Evolutionary conservation across 1,140 invertebrate genomes (phyloP), one percentile per base, ranked within the genome.

Genomic region (Amphibalanus amphitrite): DNA sequence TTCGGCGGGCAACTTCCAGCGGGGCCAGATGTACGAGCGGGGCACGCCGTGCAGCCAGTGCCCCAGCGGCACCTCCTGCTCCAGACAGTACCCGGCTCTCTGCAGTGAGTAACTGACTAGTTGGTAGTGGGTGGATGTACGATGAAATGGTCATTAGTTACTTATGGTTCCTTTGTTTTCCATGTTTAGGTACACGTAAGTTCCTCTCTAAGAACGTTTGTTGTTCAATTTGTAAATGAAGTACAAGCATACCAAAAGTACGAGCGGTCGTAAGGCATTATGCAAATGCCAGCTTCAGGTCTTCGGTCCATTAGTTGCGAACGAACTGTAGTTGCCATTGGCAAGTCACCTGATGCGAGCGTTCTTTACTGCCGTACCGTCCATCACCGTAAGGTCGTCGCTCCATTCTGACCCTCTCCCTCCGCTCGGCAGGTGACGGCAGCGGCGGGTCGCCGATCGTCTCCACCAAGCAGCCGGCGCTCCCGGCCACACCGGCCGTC

Each of bases 41-140:
- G 79, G 79, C 15, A 13, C 73, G 23, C 76, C 79, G 17, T 80
- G 79, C 71, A 78, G 77, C 0, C 74, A 73, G 13, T 80, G 79
- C 69, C 79, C 78, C 20, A 59, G 17, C 26, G 78, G 76, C 47
- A 78, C 78, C 40, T 71, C 67, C n/a, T 80, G 79, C 72, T 77
- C 76, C 59, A 70, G 73, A 15, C 68, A 75, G 67, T 77, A 77
- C 73, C 76, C 77, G 69, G 78, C 78, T 25, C 77, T 79, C 69
- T 79, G 78, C 28, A 67, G 65, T 67, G n/a, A 26, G n/a, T 67
- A n/a, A 26, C 65, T n/a, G n/a, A n/a, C n/a, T n/a, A n/a, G n/a
- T n/a, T n/a, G n/a, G n/a, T n/a, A n/a, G n/a, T n/a, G n/a, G n/a
- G n/a, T n/a, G n/a, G n/a, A n/a, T n/a, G n/a, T 15, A 15, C 4